These are phyloP conservation scores for Reticulitermes lucifugus DNA, from an alignment of 2,888 invertebrate species.

Conservation along the genomic window DNA sequence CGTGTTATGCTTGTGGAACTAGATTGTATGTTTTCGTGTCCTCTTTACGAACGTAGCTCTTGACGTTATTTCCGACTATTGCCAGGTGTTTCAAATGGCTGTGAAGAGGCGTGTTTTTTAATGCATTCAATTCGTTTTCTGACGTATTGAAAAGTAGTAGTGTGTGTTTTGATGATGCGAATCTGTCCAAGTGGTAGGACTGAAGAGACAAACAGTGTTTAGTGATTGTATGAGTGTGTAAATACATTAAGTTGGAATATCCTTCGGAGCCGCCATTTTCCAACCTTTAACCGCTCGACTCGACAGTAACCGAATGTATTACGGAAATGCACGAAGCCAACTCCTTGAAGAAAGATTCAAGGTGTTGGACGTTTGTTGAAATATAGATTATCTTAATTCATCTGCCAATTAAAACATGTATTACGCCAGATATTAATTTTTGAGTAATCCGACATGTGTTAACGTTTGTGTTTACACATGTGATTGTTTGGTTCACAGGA, in stretches of 20 bases:
- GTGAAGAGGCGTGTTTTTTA: neutral
- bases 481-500: conserved; percentile 51
- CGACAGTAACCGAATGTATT: conserved; percentile 51
- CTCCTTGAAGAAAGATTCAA: conserved; percentile 55
- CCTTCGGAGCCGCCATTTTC: conserved; percentile 48
- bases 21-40: neutral
- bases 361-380: conserved; percentile 53
- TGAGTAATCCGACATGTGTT: conserved; percentile 40
- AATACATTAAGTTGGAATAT: neutral
- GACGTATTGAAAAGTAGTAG: neutral
- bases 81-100: conserved; percentile 4
- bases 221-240: neutral
- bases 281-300: conserved; percentile 50
- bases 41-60: conserved; percentile 15
- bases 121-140: neutral
- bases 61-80: neutral
- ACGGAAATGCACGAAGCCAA: conserved; percentile 55
- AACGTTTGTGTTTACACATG: conserved; percentile 38
- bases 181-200: neutral
- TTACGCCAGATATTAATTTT: conserved; percentile 47
- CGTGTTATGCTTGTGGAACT: no score
- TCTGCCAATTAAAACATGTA: conserved; percentile 50
- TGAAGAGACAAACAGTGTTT: neutral
- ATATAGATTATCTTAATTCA: conserved; percentile 54
- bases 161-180: neutral